These are phyloP conservation scores for Benthosema pterotum DNA, from an alignment of 2,797 vertebrate genomes.

Conservation along the genomic window DNA sequence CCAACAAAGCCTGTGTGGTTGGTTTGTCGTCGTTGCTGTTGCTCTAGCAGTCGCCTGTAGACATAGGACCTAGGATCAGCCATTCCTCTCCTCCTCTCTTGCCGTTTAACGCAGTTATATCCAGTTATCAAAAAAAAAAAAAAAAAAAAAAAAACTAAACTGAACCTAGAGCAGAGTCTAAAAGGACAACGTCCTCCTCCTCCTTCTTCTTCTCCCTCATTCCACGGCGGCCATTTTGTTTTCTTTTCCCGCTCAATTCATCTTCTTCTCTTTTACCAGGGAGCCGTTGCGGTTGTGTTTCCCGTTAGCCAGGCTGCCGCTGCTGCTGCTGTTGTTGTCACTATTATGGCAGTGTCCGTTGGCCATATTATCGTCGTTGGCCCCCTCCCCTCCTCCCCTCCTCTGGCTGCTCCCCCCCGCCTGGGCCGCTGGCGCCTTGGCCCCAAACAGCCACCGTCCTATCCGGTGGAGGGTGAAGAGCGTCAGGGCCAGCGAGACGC, in stretches of 20 bases:
- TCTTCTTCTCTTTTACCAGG: conserved; percentile 93
- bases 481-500: conserved; percentile 72
- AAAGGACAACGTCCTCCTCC: conserved; percentile 57
- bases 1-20: no score
- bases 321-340: conserved; percentile 49
- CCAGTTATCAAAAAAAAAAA: conserved; percentile 57
- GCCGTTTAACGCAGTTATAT: conserved; percentile 34
- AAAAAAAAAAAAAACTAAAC: no score
- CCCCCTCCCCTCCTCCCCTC: not conserved
- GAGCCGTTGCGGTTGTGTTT: conserved; percentile 93
- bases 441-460: conserved; percentile 76
- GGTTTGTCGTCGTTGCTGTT: conserved; percentile 38
- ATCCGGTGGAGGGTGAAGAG: conserved; percentile 78
- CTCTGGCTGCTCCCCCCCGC: conserved; percentile 46
- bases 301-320: conserved; percentile 90
- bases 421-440: conserved; percentile 56
- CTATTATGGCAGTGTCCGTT: conserved; percentile 94
- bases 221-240: conserved; percentile 40
- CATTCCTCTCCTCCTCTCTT: conserved; percentile 33
- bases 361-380: conserved; percentile 67
- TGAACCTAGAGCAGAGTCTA: conserved; percentile 75
- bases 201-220: conserved; percentile 37
- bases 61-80: conserved; percentile 60
- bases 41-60: conserved; percentile 60
- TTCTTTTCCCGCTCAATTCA: conserved; percentile 79